Base-by-base conservation (phyloP, 1,140 invertebrate genomes). In the Drosophila aff. region DNA sequence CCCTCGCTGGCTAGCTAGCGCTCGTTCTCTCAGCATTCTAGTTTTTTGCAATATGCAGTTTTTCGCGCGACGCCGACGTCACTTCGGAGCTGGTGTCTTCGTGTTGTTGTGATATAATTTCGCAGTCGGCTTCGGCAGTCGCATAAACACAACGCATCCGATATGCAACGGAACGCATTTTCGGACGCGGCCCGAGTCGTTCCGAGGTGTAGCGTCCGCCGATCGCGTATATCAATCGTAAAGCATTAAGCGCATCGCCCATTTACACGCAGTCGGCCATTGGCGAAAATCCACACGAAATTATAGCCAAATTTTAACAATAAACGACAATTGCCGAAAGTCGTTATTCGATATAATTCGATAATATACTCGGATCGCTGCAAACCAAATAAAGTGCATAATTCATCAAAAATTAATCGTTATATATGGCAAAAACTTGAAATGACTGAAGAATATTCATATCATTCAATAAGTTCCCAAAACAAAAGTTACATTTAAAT, bases 121-220 rank as follows among this genome's bases (percentile, higher is more conserved):
- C 87, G 83, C 87, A 91, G 87, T 91, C 87, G 89, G 85, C 86
- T 91, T 82, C 81, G 79, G 81, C 86, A 93, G 92, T 93, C 92
- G 92, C 92, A 92, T 92, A 92, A 91, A 92, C 85, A 83, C 92
- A 92, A 92, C 91, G 92, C 92, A 92, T 92, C 92, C 92, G 92
- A 93, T 92, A 93, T 93, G 92, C 92, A 93, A 92, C 92, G 92
- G 90, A 93, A 93, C 91, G 92, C 92, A 93, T 93, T 93, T 93
- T 93, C 92, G 92, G 92, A 93, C 92, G 92, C 92, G 92, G 91
- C 91, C 92, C 92, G 89, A 92, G 77, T 82, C 89, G 85, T 91
- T 91, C 92, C 92, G 92, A 92, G 92, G 85, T 91, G 92, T 92
- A 92, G 92, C 92, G 92, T 92, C 92, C 92, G 92, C 81, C 92